Evolutionary conservation across 2,113 vertebrate genomes (phyloP).

Genomic region (Ophiodon elongatus): DNA sequence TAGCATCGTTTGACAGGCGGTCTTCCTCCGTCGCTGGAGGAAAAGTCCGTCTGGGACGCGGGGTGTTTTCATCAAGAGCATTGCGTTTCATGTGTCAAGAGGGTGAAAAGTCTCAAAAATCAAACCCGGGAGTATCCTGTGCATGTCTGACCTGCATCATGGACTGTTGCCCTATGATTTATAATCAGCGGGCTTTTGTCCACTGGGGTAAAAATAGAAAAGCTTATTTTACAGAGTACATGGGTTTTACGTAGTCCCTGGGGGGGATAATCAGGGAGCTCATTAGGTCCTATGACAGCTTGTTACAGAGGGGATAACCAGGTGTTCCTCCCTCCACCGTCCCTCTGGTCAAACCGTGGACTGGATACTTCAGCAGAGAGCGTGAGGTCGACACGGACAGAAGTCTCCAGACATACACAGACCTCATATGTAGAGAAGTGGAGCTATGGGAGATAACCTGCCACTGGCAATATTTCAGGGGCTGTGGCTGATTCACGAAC

Average conservation of each 20-base stretch:
- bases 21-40: slow-evolving; percentile 36
- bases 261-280: slow-evolving; percentile 78
- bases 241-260: slow-evolving; percentile 56
- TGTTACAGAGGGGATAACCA: slow-evolving; percentile 68
- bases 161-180: slow-evolving; percentile 61
- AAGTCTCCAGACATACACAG: slow-evolving; percentile 14
- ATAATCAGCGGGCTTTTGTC: slow-evolving; percentile 64
- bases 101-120: slow-evolving; percentile 52
- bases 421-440: slow-evolving; percentile 30
- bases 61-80: slow-evolving; percentile 62
- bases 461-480: slow-evolving; percentile 52
- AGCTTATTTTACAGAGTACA: slow-evolving; percentile 54
- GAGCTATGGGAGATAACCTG: slow-evolving; percentile 60
- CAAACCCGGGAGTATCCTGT: slow-evolving; percentile 49
- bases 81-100: slow-evolving; percentile 53
- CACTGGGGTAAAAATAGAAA: slow-evolving; percentile 71
- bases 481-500: slow-evolving; percentile 32
- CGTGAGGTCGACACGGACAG: slow-evolving; percentile 23
- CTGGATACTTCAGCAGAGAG: slow-evolving; percentile 43
- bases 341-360: slow-evolving; percentile 54
- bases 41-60: slow-evolving; percentile 22
- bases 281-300: slow-evolving; percentile 74
- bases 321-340: slow-evolving; percentile 61
- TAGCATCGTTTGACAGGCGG: slow-evolving; percentile 54
- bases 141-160: slow-evolving; percentile 39